Conservation (phyloP, 1,140 invertebrate species). For the Drosophila miranda region DNA sequence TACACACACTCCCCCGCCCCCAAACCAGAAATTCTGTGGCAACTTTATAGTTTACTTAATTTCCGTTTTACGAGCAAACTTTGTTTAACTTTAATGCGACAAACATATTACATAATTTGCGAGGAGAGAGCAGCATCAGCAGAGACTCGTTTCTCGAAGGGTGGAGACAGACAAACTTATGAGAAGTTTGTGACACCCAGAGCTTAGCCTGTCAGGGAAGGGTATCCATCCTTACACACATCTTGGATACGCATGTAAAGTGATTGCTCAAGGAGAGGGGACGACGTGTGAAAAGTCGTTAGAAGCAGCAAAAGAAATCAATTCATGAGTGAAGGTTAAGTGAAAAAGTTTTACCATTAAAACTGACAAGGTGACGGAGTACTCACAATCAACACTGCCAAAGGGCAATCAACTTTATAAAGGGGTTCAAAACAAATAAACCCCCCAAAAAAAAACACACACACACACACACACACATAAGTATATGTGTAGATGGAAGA, state of each 20-base stretch:
- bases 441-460: background rate
- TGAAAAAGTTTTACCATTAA: conserved; percentile 74
- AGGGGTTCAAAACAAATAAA: background rate
- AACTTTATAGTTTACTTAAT: conserved; percentile 39
- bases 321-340: conserved; percentile 73
- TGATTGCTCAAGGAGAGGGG: conserved; percentile 63
- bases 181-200: conserved; percentile 59
- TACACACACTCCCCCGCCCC: background rate
- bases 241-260: conserved; percentile 67
- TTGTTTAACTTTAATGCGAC: conserved; percentile 48
- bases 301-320: conserved; percentile 61
- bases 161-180: conserved; percentile 49
- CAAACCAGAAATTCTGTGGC: background rate
- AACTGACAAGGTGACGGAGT: conserved; percentile 57
- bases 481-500: background rate
- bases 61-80: conserved; percentile 42
- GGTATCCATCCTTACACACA: conserved; percentile 33
- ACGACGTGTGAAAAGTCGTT: conserved; percentile 66
- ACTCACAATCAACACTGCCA: background rate
- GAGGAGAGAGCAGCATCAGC: conserved; percentile 25
- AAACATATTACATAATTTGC: conserved; percentile 72
- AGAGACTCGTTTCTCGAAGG: conserved; percentile 17
- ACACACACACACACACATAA: too few relatives aligned
- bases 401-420: conserved; percentile 5
- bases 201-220: conserved; percentile 51